These are phyloP conservation scores for Enteromius trimaculatus DNA, from an alignment of 2,797 vertebrate genomes.

Conservation along the genomic window DNA sequence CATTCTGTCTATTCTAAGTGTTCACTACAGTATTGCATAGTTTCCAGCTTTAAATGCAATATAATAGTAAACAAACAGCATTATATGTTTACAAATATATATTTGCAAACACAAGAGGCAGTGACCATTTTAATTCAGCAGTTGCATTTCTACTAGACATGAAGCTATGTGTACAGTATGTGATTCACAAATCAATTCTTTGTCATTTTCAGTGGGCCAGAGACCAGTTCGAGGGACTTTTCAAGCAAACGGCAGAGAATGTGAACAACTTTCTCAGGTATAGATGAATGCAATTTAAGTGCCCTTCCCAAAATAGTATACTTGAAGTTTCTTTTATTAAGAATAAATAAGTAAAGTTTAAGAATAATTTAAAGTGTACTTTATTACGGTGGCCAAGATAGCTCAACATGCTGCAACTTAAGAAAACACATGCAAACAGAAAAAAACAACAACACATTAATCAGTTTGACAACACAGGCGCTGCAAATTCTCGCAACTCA, in stretches of 20 bases:
- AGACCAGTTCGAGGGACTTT: slow-evolving; percentile 89
- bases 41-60: not conserved
- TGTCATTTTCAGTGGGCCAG: slow-evolving; percentile 84
- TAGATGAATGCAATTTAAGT: slow-evolving; percentile 25
- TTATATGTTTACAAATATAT: not conserved
- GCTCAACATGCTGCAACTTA: too few species aligned
- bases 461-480: too few species aligned
- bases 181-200: not conserved
- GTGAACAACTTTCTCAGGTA: slow-evolving; percentile 82
- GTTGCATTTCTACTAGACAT: not conserved
- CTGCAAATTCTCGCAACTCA: too few species aligned
- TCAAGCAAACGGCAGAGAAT: slow-evolving; percentile 79
- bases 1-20: not conserved
- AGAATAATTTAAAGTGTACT: too few species aligned
- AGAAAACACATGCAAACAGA: too few species aligned
- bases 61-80: not conserved
- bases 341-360: too few species aligned
- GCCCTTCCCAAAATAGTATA: too few species aligned
- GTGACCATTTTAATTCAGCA: not conserved
- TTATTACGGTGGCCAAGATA: too few species aligned
- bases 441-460: too few species aligned
- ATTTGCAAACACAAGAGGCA: not conserved
- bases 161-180: not conserved
- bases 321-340: too few species aligned
- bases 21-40: not conserved